Conservation (phyloP, 2,797 vertebrate genomes). For the Pygocentrus nattereri region DNA sequence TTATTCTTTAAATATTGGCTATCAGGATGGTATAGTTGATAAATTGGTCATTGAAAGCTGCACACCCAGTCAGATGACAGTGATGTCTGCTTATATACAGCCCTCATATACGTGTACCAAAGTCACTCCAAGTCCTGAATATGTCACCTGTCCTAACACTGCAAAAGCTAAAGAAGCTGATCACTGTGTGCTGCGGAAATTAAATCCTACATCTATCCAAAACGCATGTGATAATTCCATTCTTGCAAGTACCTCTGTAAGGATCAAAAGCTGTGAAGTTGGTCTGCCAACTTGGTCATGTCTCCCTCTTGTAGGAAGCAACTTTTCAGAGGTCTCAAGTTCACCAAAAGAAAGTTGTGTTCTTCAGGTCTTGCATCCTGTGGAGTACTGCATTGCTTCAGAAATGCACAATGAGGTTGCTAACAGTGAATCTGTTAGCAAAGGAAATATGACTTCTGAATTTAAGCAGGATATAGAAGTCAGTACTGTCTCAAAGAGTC, state of each 20-base stretch:
- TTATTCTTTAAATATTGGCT: slow-evolving; percentile 19
- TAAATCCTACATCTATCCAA: background rate
- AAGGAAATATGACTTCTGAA: slow-evolving; percentile 3
- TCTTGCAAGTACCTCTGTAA: slow-evolving; percentile 11
- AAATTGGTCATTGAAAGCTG: slow-evolving; percentile 2
- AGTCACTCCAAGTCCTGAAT: slow-evolving; percentile 6
- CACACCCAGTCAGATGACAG: background rate
- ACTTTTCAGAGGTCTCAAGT: slow-evolving; percentile 16
- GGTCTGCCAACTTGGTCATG: background rate
- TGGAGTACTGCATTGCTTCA: background rate
- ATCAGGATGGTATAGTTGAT: background rate
- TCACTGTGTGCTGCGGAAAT: background rate
- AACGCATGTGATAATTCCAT: background rate
- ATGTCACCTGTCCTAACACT: background rate
- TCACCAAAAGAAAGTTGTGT: slow-evolving; percentile 5
- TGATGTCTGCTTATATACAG: background rate
- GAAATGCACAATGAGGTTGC: background rate
- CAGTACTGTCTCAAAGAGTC: background rate
- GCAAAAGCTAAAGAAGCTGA: background rate
- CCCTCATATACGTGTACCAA: background rate
- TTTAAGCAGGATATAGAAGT: slow-evolving; percentile 24
- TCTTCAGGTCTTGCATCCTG: background rate
- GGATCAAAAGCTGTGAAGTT: background rate
- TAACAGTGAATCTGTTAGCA: background rate
- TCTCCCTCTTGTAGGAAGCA: background rate